Percentiles rank a stretch among this genome's conserved stretches.
These are phyloP conservation scores for Heliopora coerulea DNA, from an alignment of 92 coral and sea anemone genomes.

Conservation along the genomic window DNA sequence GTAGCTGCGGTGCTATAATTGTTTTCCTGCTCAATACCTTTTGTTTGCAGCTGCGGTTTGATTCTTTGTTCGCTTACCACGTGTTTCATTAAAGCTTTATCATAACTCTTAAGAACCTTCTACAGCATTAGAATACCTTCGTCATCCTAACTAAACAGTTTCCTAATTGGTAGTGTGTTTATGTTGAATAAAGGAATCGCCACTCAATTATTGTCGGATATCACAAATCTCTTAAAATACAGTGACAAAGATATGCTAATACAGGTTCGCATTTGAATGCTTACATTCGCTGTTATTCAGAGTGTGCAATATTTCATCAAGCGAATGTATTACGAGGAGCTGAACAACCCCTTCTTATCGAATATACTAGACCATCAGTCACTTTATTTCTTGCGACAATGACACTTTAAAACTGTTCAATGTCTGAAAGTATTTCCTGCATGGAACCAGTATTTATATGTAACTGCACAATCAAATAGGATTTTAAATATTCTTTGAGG, in stretches of 20 bases:
- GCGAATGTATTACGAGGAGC: too few relatives aligned
- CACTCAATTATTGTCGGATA: neutral
- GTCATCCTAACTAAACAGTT: conserved; percentile 12
- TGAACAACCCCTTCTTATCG: too few relatives aligned
- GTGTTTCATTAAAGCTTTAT: conserved; percentile 51
- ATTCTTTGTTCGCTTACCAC: conserved; percentile 79
- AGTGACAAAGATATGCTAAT: neutral
- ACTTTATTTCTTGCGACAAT: too few relatives aligned
- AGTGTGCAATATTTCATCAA: too few relatives aligned
- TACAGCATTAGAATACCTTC: neutral
- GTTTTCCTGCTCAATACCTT: conserved; percentile 87
- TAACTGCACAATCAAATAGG: too few relatives aligned
- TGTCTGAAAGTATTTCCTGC: too few relatives aligned
- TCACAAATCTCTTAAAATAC: neutral
- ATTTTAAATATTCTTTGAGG: too few relatives aligned
- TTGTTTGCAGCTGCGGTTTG: conserved; percentile 94
- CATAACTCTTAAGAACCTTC: conserved; percentile 4
- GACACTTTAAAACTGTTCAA: too few relatives aligned
- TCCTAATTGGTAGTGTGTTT: neutral
- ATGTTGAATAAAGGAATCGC: neutral
- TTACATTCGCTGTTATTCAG: too few relatives aligned
- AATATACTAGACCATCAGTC: too few relatives aligned
- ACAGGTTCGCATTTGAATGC: too few relatives aligned
- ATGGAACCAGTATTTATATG: too few relatives aligned
- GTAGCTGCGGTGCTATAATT: conserved; percentile 82